These are phyloP conservation scores for Rousettus leschenaultii DNA, from an alignment of 2,113 vertebrate genomes.

Conservation along the genomic window DNA sequence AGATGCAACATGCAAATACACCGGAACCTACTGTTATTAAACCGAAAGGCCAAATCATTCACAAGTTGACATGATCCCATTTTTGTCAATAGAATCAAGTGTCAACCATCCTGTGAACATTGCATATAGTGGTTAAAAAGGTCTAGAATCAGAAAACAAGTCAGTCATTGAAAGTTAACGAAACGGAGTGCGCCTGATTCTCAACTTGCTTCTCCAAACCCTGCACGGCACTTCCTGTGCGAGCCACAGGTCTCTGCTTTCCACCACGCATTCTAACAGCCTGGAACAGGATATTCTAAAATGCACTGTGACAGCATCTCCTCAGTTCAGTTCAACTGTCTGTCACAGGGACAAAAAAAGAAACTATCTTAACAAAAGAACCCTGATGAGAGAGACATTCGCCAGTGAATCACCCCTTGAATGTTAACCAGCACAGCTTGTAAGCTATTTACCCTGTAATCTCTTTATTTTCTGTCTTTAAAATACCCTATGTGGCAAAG, in stretches of 20 bases:
- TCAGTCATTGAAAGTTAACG: background rate
- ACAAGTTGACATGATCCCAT: background rate
- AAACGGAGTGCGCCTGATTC: too few species aligned
- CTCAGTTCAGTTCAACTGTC: background rate
- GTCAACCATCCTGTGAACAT: background rate
- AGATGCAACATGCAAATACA: background rate
- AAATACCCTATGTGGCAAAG: constrained; percentile 53
- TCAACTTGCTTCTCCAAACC: background rate
- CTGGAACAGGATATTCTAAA: background rate
- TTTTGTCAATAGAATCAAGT: background rate
- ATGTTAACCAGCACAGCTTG: constrained; percentile 69
- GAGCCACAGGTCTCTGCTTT: background rate
- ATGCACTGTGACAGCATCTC: background rate
- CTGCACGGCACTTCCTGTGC: background rate
- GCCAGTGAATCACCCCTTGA: constrained; percentile 45
- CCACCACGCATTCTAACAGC: background rate
- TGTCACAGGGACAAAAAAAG: background rate
- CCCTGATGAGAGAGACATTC: constrained; percentile 64
- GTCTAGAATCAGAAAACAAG: background rate
- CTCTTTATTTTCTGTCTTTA: constrained; percentile 73
- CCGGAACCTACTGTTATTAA: background rate
- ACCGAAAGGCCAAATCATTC: background rate
- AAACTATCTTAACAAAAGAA: constrained; percentile 24
- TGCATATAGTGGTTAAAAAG: background rate
- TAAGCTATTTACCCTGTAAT: constrained; percentile 67